Evolutionary conservation across 2,888 invertebrate genomes (phyloP).

Genomic region (Nomada fucata): DNA sequence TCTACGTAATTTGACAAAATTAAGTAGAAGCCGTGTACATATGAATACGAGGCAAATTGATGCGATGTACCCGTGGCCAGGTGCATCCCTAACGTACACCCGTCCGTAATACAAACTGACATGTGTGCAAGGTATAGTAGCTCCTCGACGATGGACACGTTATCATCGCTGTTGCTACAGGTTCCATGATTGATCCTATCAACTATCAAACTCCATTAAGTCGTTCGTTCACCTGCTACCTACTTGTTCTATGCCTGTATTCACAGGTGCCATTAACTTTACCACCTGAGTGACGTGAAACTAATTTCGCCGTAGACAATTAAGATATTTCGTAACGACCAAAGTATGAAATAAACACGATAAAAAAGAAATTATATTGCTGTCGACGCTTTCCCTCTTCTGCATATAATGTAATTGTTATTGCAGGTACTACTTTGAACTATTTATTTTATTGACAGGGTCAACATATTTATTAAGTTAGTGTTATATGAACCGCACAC

Average conservation of each 20-base stretch:
- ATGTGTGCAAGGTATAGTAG: slow-evolving; percentile 35
- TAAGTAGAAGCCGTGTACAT: background rate
- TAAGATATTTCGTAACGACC: background rate
- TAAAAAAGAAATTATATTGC: too few species aligned
- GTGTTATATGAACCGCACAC: too few species aligned
- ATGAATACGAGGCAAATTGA: background rate
- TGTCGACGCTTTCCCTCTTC: too few species aligned
- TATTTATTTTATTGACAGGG: too few species aligned
- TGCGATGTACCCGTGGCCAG: slow-evolving; percentile 1
- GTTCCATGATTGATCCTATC: slow-evolving; percentile 61
- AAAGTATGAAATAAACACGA: background rate
- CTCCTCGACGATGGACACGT: slow-evolving; percentile 56
- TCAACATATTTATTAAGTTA: too few species aligned
- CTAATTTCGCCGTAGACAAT: slow-evolving; percentile 22
- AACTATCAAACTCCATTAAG: slow-evolving; percentile 76
- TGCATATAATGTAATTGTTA: too few species aligned
- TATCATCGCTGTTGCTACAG: slow-evolving; percentile 56
- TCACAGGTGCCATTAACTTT: slow-evolving; percentile 9
- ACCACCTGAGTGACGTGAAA: background rate
- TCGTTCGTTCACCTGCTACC: slow-evolving; percentile 71
- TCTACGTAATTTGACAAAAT: slow-evolving; percentile 6
- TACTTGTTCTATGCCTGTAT: slow-evolving; percentile 31
- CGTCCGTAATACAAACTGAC: background rate
- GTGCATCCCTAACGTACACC: slow-evolving; percentile 29
- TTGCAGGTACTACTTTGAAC: too few species aligned